Base-by-base conservation (phyloP, 2,113 vertebrate species). In the Festucalex cinctus region DNA sequence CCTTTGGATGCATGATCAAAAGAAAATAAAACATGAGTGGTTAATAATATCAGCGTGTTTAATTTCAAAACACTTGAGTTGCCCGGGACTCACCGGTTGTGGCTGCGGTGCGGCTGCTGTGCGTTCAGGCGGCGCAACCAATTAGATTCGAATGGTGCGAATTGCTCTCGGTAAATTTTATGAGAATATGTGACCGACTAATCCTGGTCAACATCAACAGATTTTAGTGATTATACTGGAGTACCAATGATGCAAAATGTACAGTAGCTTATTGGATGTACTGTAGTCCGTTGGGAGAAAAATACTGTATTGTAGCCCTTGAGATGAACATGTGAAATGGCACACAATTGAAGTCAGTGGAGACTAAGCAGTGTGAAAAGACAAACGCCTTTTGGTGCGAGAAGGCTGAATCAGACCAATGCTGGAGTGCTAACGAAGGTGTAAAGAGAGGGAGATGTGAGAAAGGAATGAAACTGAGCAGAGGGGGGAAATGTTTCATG, bases 401-500 rank as follows among this genome's bases (percentile, higher is more conserved):
- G 13, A 37, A 49, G 66, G 63, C 59, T 74, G 46, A 10, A 66
- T 58, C 60, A 12, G 36, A 44, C 22, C 49, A 6, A 59, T 65
- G 65, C 61, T 54, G 46, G n/a, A 76, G 60, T 35, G 51, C 49
- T 20, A 65, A 65, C 19, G 46, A 73, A 84, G 61, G 65, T 77
- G 72, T 70, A 58, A 44, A 64, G 28, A 68, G 69, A 53, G 61
- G 53, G 71, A 32, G 58, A 76, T 66, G 74, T 73, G 69, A 75
- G 81, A 83, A 75, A 68, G 56, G 43, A 57, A 68, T 73, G 41
- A 73, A 59, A 43, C 53, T 32, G 37, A 80, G 73, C 4, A 12
- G 35, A 75, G 74, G 68, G 41, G 61, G 70, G 68, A 77, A 73
- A 84, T 85, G 83, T 88, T 78, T 86, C 80, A 83, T 61, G n/a